Evolutionary conservation across 2,113 vertebrate genomes (phyloP), one percentile per base, ranked within the genome.

Genomic region (Phalacrocorax carbo): DNA sequence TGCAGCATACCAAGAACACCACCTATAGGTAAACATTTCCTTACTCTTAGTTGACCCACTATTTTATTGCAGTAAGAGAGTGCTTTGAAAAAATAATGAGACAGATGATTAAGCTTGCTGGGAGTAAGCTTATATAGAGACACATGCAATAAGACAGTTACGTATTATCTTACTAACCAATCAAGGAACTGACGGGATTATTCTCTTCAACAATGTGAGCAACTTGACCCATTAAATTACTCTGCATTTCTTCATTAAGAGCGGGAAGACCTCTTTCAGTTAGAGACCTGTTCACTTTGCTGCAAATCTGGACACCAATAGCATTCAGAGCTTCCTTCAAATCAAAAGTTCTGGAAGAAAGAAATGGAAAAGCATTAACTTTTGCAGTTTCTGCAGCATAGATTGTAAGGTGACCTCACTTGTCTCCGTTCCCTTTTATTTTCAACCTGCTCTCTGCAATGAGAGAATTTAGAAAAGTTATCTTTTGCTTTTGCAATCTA

Each of bases 161-260:
- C 1, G 38, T 42, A 51, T 70, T 54, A 44, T 86, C 19, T 91
- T 80, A 97, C 99, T 98, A 97, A 99, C 99, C 99, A 88, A 99
- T 99, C 93, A 99, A 98, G 64, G 96, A 98, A 93, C 97, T 97
- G 88, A 99, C 94, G 21, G 99, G 98, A 95, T 99, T 99, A 85
- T 98, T 98, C 93, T 98, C 98, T 46, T 99, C 98, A 68, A 97
- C 96, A 36, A 99, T 97, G 94, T 97, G 98, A 97, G 98, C 94
- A 2, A 99, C 99, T 86, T 99, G 99, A 72, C 99, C 99, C 30
- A 97, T 54, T 29, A 99, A 98, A 34, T 98, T 98, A 87, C 90
- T 98, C 92, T 99, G 98, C 85, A 98, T 94, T 30, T 98, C 99
- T 34, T 97, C 95, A 57, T 88, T 97, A 48, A 99, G 96, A 34